phyloP scores from a whole-genome alignment of 1,140 invertebrate genomes.

The Drosophila sp. region DNA sequence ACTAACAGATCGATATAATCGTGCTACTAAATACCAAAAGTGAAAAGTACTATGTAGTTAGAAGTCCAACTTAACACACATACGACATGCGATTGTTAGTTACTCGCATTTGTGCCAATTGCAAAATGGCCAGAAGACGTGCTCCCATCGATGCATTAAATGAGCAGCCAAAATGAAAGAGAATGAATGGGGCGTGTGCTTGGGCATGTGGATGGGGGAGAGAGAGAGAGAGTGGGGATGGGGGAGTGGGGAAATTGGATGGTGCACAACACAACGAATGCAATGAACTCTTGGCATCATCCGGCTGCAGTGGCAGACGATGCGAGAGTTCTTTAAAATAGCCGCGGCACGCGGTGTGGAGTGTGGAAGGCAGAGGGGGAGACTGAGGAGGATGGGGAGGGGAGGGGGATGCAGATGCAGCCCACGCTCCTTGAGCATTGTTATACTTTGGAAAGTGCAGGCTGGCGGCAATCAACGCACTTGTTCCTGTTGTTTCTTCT shows the following conservation, averaged over 20 bases:
- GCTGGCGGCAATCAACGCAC: conserved; percentile 76
- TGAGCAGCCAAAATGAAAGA: conserved; percentile 38
- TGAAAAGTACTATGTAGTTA: conserved; percentile 6
- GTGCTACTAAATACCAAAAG: too few species aligned
- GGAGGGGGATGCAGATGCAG: conserved; percentile 3
- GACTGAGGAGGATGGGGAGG: too few species aligned
- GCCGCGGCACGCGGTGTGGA: conserved; percentile 27
- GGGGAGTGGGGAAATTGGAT: neutral
- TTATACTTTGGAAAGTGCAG: conserved; percentile 50
- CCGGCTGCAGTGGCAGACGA: conserved; percentile 48
- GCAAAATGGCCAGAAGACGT: conserved; percentile 43
- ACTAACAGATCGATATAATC: neutral
- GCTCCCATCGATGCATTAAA: conserved; percentile 47
- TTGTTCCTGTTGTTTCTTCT: conserved; percentile 74
- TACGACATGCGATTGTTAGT: neutral
- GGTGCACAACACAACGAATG: conserved; percentile 37
- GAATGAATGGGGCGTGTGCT: too few species aligned
- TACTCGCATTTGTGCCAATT: conserved; percentile 15
- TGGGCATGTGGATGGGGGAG: neutral
- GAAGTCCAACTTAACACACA: neutral
- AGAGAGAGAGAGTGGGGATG: conserved; percentile 8
- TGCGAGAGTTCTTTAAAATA: conserved; percentile 51
- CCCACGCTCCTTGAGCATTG: conserved; percentile 57
- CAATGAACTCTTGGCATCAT: conserved; percentile 73
- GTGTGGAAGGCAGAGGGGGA: neutral